A percentile compares a stretch with the other conserved stretches of the same genome.
Conservation (phyloP, 2,888 invertebrate species). For the Ichneumon xanthorius region DNA sequence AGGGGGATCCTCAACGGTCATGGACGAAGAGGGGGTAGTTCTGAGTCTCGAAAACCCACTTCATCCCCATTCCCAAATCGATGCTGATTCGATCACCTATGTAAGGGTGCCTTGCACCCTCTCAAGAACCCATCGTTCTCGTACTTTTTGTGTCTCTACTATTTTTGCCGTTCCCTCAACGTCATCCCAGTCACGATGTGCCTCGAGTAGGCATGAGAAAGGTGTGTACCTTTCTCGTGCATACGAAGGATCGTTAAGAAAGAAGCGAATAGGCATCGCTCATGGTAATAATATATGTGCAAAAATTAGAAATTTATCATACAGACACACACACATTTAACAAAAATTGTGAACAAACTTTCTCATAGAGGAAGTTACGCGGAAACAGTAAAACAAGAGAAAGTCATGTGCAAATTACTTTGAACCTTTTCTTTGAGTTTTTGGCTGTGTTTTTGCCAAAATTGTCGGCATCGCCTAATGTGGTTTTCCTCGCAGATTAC, state of each 20-base stretch:
- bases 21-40: slow-evolving; percentile 32
- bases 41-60: slow-evolving; percentile 22
- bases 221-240: background rate
- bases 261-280: background rate
- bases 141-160: slow-evolving; percentile 23
- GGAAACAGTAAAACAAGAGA: no score
- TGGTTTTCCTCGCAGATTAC: no score
- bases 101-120: slow-evolving; percentile 48
- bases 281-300: background rate
- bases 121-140: slow-evolving; percentile 44
- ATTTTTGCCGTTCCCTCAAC: slow-evolving; percentile 5
- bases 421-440: no score
- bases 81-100: slow-evolving; percentile 73
- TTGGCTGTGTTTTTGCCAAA: no score
- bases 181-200: slow-evolving; percentile 25
- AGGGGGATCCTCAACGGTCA: slow-evolving; percentile 1
- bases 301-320: no score
- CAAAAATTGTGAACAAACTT: no score
- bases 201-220: slow-evolving; percentile 10
- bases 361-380: no score
- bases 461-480: no score
- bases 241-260: background rate
- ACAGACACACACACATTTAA: no score
- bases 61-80: slow-evolving; percentile 68
- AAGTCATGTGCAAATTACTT: no score